Conservation (phyloP, 2,113 vertebrate genomes). For the Gallinago jamesoni region DNA sequence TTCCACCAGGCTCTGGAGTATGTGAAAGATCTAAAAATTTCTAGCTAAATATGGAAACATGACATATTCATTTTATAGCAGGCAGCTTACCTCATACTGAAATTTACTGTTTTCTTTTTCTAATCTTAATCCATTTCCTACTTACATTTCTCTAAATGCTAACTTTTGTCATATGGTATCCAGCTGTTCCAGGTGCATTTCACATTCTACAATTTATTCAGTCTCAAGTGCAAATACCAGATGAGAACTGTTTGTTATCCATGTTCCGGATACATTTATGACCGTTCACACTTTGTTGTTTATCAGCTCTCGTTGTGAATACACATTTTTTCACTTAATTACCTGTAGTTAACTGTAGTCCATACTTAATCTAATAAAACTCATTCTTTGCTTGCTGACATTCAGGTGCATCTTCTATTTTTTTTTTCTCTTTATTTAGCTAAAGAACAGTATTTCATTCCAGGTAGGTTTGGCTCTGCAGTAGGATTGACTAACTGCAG, state of each 20-base stretch:
- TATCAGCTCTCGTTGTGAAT: conserved; percentile 48
- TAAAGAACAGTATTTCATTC: conserved; percentile 99
- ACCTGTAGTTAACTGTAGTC: conserved; percentile 64
- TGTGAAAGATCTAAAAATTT: conserved; percentile 47
- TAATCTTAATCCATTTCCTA: conserved; percentile 60
- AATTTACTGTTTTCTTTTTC: conserved; percentile 57
- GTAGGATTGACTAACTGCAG: conserved; percentile 75
- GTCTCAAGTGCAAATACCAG: conserved; percentile 54
- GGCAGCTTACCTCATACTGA: conserved; percentile 35
- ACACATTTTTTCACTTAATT: conserved; percentile 60
- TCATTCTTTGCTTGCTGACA: conserved; percentile 79
- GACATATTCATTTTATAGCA: neutral
- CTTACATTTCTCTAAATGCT: conserved; percentile 61
- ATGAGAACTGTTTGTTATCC: conserved; percentile 33
- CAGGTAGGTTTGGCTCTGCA: conserved; percentile 91
- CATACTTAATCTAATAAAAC: conserved; percentile 76
- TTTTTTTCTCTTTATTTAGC: conserved; percentile 88
- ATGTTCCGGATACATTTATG: conserved; percentile 41
- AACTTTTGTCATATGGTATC: conserved; percentile 57
- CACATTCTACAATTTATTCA: conserved; percentile 57
- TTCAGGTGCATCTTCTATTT: conserved; percentile 88
- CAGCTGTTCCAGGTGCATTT: conserved; percentile 68
- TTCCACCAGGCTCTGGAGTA: conserved; percentile 21
- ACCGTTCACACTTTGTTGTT: conserved; percentile 45
- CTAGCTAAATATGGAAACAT: conserved; percentile 36